These are phyloP conservation scores for Zaprionus inermis DNA, from an alignment of 1,140 invertebrate species.

Conservation along the genomic window DNA sequence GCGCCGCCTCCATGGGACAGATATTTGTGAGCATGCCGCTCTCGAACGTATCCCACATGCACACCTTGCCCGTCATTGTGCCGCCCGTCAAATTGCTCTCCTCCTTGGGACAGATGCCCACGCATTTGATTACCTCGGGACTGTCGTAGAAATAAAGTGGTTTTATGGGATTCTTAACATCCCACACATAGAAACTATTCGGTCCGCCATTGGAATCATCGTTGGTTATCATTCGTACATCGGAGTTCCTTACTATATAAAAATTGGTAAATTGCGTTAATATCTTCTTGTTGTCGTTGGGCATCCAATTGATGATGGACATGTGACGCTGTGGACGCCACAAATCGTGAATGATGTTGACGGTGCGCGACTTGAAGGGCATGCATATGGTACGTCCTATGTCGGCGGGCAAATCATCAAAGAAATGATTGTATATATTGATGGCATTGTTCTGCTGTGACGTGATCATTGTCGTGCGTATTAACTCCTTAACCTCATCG, in stretches of 20 bases:
- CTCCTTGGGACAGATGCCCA: slow-evolving; percentile 94
- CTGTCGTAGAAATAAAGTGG: slow-evolving; percentile 89
- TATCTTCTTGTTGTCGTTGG: slow-evolving; percentile 89
- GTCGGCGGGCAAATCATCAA: slow-evolving; percentile 85
- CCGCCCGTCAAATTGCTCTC: slow-evolving; percentile 92
- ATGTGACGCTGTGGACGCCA: slow-evolving; percentile 86
- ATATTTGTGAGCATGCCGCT: slow-evolving; percentile 85
- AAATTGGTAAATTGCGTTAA: slow-evolving; percentile 89
- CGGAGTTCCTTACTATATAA: not conserved
- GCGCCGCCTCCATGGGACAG: slow-evolving; percentile 88
- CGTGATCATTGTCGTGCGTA: slow-evolving; percentile 79
- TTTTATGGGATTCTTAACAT: slow-evolving; percentile 92
- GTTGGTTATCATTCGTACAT: slow-evolving; percentile 24
- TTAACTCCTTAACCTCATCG: slow-evolving; percentile 62
- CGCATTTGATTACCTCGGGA: slow-evolving; percentile 88
- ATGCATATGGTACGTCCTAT: slow-evolving; percentile 51
- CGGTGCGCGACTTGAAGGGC: slow-evolving; percentile 49
- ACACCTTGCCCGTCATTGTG: slow-evolving; percentile 91
- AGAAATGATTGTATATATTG: slow-evolving; percentile 95
- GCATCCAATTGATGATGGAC: slow-evolving; percentile 93
- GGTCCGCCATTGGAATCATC: slow-evolving; percentile 84
- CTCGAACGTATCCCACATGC: slow-evolving; percentile 90
- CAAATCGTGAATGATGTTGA: slow-evolving; percentile 73
- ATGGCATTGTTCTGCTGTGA: slow-evolving; percentile 95
- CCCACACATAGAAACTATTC: slow-evolving; percentile 91